phyloP scores from a whole-genome alignment of 2,888 invertebrate genomes.

The Phytoseiulus persimilis region DNA sequence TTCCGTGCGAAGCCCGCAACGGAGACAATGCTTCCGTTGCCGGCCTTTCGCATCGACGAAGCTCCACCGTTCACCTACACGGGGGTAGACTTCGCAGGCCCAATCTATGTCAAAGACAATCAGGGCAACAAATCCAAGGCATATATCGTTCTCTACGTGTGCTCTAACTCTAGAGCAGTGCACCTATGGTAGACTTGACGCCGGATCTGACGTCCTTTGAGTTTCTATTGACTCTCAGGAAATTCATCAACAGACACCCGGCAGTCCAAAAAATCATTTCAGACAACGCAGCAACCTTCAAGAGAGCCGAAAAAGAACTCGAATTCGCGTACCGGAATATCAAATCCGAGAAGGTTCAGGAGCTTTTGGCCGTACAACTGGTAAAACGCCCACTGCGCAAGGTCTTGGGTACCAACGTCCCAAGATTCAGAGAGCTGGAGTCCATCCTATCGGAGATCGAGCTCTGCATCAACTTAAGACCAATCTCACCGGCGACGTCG shows the following conservation, averaged over 20 bases:
- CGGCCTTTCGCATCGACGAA: not conserved
- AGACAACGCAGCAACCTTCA: constrained; percentile 10
- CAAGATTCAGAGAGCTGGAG: too few species aligned
- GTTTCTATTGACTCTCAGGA: too few species aligned
- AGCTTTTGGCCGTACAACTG: too few species aligned
- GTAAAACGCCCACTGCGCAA: too few species aligned
- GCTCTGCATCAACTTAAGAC: too few species aligned
- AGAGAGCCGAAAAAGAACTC: not conserved
- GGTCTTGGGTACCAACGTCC: too few species aligned
- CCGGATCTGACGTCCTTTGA: too few species aligned
- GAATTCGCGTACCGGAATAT: not conserved
- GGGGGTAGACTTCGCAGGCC: not conserved
- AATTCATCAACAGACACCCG: not conserved
- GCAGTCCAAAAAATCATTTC: not conserved
- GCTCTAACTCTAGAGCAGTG: not conserved
- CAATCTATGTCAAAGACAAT: not conserved
- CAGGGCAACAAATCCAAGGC: not conserved
- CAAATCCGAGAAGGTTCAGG: too few species aligned
- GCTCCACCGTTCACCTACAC: not conserved
- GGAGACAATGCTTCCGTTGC: not conserved
- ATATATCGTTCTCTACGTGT: not conserved
- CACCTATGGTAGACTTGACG: not conserved
- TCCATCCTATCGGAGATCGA: too few species aligned
- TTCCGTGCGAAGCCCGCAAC: not conserved
- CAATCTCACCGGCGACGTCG: too few species aligned